These are phyloP conservation scores for Sphaerodactylus townsendi DNA, from an alignment of 2,113 vertebrate genomes.

Conservation along the genomic window DNA sequence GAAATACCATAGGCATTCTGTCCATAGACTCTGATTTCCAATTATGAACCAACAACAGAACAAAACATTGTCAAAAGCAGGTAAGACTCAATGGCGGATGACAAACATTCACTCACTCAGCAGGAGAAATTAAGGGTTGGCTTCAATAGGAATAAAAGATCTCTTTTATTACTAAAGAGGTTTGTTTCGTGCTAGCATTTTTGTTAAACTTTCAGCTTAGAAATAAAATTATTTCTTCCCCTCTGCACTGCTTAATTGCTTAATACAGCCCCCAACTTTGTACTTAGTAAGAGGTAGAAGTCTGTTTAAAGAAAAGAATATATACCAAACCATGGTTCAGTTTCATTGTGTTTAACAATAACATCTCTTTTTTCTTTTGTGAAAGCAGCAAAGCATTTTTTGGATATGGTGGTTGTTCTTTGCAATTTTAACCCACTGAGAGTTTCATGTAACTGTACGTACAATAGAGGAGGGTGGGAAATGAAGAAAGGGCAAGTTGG, in stretches of 20 bases:
- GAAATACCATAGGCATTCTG: slow-evolving; percentile 21
- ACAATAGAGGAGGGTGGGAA: neutral
- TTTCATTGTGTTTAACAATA: slow-evolving; percentile 29
- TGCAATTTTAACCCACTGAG: neutral
- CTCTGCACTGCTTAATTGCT: neutral
- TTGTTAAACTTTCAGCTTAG: neutral
- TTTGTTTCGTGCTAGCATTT: neutral
- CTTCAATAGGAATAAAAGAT: slow-evolving; percentile 40
- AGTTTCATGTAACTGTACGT: neutral
- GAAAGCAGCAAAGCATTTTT: neutral
- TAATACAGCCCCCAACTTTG: slow-evolving; percentile 17
- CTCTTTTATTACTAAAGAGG: neutral
- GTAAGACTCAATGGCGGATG: slow-evolving; percentile 10
- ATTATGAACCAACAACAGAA: slow-evolving; percentile 7
- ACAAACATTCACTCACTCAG: slow-evolving; percentile 41
- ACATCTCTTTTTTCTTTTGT: neutral
- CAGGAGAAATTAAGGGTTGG: slow-evolving; percentile 37
- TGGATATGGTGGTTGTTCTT: neutral
- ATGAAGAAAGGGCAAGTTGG: neutral
- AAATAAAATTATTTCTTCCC: neutral
- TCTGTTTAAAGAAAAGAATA: neutral
- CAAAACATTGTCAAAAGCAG: slow-evolving; percentile 24
- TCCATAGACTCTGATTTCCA: slow-evolving; percentile 43
- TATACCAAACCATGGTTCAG: neutral
- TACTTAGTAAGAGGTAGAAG: neutral